Base-by-base conservation (phyloP, 2,797 vertebrate genomes). In the Bradypodion pumilum region DNA sequence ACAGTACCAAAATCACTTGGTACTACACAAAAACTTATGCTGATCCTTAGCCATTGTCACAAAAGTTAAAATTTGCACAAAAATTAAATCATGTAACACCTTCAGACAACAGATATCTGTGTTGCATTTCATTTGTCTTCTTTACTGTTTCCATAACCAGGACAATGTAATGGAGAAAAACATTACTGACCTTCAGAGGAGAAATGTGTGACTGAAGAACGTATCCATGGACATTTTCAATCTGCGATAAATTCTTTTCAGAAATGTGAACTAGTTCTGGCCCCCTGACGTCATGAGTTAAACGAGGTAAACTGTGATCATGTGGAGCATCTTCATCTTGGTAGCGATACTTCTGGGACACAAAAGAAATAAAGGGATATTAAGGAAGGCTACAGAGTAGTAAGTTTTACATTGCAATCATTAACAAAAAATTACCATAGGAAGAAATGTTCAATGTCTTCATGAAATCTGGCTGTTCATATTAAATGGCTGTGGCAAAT, bases 141-240 rank as follows among this genome's bases (percentile, higher is more conserved):
- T 56, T n/a, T 21, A 5, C n/a, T 52, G 13, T 42, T 68, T 23
- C 42, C 21, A 23, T 56, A 66, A 25, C 12, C 4, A 3, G 62
- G 63, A 56, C 29, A 5, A 44, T 12, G 13, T 10, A 37, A 65
- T 12, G 25, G 2, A 49, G 52, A 68, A 80, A 68, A 80, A 6
- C 44, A n/a, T 40, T 59, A 89, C 97, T 94, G 90, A 99, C 98
- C 98, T 99, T 99, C 92, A 99, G 95, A 89, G 98, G 98, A 88
- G 98, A 99, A 94, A 99, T 99, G 95, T 99, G 98, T 0, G 98
- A 97, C 93, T 99, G 98, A 63, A 98, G 96, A 89, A 99, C 98
- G 1, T 98, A 99, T 93, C 98, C 98, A 15, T 98, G 98, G 85
- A 99, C 98, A 80, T 99, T 99, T 95, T 99, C 98, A 86, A 99